Evolutionary conservation across 2,888 invertebrate genomes (phyloP), one percentile per base, ranked within the genome.

Genomic region (Corbicula japonica): DNA sequence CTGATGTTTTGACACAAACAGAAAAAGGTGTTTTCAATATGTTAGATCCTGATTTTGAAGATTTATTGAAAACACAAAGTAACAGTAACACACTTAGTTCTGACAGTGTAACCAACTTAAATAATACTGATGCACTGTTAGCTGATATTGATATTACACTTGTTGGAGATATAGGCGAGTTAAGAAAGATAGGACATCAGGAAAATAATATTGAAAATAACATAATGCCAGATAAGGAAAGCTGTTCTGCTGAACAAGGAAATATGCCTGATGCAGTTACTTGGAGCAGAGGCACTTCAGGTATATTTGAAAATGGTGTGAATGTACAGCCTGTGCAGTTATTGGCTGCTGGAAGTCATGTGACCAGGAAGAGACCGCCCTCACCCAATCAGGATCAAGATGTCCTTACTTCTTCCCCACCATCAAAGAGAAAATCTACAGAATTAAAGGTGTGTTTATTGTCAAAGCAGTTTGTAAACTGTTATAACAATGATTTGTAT

Each of bases 261-360:
- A 38, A 28, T 58, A 15, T 21, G 8, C 12, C 38, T 23, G 52
- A 35, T 21, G 48, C 1, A 2, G 34, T 41, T 65, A 18, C 10
- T 30, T 68, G 72, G 63, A 65, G 68, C 68, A 70, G 63, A 68
- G 73, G 66, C 2, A 41, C 52, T 28, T 44, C 38, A 46, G 76
- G 56, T 60, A 63, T 28, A 56, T 50, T n/a, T 62, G 69, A 58
- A 12, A 62, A 6, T 12, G 79, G 76, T 50, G 38, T 66, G 26
- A 23, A 52, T 34, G 23, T 80, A n/a, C 77, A 90, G 83, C 90
- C 90, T 21, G 90, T 90, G 8, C 68, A 72, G 41, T 65, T 90
- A 63, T 69, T 89, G 60, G 58, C 85, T 12, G 58, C 71, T 41
- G 52, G 72, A 4, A 18, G 32, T 30, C 56, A 73, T 30, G 56